A percentile compares a stretch with the other conserved stretches of the same genome.
phyloP scores from a whole-genome alignment of 2,113 vertebrate species.

The Colossoma macropomum region DNA sequence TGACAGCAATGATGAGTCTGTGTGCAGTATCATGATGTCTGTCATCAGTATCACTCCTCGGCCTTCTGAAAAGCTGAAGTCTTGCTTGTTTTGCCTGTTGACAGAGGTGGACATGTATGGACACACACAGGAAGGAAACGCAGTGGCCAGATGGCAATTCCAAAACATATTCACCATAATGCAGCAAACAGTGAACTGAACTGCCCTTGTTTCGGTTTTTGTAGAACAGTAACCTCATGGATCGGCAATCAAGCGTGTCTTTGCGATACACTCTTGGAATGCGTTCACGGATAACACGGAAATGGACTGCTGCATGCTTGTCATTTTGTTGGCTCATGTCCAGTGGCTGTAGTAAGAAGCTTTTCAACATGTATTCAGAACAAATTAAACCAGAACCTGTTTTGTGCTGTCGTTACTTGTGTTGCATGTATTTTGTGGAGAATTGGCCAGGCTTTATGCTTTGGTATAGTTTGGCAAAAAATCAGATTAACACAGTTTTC shows the following conservation, averaged over 20 bases:
- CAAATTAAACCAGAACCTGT: neutral
- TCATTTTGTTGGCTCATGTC: slow-evolving; percentile 6
- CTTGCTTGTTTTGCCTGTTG: slow-evolving; percentile 24
- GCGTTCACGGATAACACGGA: slow-evolving; percentile 23
- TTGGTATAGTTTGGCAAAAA: no score
- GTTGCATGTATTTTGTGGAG: neutral
- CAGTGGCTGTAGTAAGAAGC: slow-evolving; percentile 7
- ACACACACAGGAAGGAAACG: slow-evolving; percentile 61
- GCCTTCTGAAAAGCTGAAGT: neutral
- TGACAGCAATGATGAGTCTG: neutral
- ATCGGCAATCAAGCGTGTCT: slow-evolving; percentile 61
- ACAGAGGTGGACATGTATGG: neutral
- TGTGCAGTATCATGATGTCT: neutral
- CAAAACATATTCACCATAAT: neutral
- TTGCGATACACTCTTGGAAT: slow-evolving; percentile 66
- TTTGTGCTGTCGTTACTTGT: neutral
- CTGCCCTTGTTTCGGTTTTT: slow-evolving; percentile 38
- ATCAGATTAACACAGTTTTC: no score
- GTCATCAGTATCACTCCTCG: slow-evolving; percentile 33
- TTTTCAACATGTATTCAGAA: slow-evolving; percentile 21
- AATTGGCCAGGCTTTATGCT: no score
- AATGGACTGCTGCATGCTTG: neutral
- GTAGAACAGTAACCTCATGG: slow-evolving; percentile 54
- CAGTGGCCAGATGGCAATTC: slow-evolving; percentile 57
- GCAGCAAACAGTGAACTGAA: neutral